These are phyloP conservation scores for Cheilosia variabilis DNA, from an alignment of 2,888 invertebrate genomes.

Conservation along the genomic window DNA sequence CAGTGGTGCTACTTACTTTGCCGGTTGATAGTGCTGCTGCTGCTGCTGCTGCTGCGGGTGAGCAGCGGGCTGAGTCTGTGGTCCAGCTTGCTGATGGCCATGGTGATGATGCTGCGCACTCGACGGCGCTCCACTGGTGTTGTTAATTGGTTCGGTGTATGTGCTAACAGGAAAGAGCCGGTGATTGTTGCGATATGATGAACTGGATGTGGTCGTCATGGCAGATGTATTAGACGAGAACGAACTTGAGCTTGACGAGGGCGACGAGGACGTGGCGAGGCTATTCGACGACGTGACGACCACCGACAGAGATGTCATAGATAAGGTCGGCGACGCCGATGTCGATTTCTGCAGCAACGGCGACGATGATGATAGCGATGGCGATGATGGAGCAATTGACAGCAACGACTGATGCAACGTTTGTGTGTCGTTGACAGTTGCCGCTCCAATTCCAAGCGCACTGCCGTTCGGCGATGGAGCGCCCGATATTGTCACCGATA, in stretches of 20 bases:
- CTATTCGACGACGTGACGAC: slow-evolving; percentile 61
- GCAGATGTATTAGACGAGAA: slow-evolving; percentile 67
- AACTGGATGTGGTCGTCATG: slow-evolving; percentile 74
- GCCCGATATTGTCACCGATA: slow-evolving; percentile 80
- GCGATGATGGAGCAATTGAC: slow-evolving; percentile 65
- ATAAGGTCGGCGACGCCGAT: slow-evolving; percentile 61
- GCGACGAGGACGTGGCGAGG: slow-evolving; percentile 58
- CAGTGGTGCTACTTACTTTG: slow-evolving; percentile 68
- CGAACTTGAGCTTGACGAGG: slow-evolving; percentile 66
- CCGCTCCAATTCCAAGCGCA: slow-evolving; percentile 57
- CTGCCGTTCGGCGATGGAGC: slow-evolving; percentile 67
- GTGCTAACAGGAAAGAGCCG: slow-evolving; percentile 89
- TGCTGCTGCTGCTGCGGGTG: slow-evolving; percentile 76
- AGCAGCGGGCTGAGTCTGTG: slow-evolving; percentile 38
- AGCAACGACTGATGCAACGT: slow-evolving; percentile 58
- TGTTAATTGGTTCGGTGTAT: slow-evolving; percentile 86
- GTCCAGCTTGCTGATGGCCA: slow-evolving; percentile 78
- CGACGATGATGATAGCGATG: slow-evolving; percentile 44
- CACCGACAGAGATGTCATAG: slow-evolving; percentile 61
- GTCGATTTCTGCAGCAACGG: slow-evolving; percentile 57
- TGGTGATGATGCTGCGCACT: slow-evolving; percentile 75
- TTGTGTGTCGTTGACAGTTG: slow-evolving; percentile 48
- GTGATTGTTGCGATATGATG: slow-evolving; percentile 83
- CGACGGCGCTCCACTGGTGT: slow-evolving; percentile 60
- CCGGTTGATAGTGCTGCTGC: slow-evolving; percentile 63